phyloP scores from a whole-genome alignment of 2,797 vertebrate genomes.

The Kryptopterus vitreolus region DNA sequence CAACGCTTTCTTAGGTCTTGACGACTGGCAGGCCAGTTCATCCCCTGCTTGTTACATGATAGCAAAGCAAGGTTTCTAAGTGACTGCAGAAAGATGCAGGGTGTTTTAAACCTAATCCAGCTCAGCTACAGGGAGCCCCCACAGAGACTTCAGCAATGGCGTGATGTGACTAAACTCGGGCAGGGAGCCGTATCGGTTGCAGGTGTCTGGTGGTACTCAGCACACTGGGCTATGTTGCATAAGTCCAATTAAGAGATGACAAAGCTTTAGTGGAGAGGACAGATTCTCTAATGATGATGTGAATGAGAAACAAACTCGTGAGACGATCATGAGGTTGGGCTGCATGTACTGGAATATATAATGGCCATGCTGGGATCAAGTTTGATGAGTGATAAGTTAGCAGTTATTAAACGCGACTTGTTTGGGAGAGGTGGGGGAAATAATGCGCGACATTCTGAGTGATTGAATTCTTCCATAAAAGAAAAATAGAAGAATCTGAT shows the following conservation, averaged over 20 bases:
- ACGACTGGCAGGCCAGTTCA: background rate
- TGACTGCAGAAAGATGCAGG: background rate
- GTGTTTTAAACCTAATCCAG: background rate
- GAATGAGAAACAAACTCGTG: background rate
- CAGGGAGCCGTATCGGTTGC: background rate
- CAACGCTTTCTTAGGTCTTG: background rate
- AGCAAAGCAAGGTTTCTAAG: background rate
- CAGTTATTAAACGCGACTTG: background rate
- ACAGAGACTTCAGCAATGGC: background rate
- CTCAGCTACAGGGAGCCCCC: background rate
- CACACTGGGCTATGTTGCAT: background rate
- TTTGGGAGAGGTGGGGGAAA: no score
- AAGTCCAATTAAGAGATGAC: background rate
- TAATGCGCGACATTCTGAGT: background rate
- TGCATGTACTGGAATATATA: background rate
- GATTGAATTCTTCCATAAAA: background rate
- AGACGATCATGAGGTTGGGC: background rate
- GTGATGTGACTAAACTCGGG: background rate
- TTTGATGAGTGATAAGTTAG: background rate
- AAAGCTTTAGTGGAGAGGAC: background rate
- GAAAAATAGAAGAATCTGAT: background rate
- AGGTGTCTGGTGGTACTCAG: background rate
- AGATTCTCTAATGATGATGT: background rate
- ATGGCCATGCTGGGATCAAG: background rate
- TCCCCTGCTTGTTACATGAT: background rate